These are phyloP conservation scores for Cantharis nigra DNA, from an alignment of 2,888 invertebrate genomes.

Conservation along the genomic window DNA sequence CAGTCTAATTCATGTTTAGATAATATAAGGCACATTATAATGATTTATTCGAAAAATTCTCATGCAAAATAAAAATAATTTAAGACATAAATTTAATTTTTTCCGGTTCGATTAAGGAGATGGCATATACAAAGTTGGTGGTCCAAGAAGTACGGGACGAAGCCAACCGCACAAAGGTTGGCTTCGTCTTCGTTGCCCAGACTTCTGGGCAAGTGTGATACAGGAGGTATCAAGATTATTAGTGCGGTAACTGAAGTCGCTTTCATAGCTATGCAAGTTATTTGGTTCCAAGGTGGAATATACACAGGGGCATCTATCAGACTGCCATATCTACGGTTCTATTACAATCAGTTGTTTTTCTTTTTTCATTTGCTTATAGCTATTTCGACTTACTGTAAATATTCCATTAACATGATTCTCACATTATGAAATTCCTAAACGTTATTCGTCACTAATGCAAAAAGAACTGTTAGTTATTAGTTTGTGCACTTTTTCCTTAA, in stretches of 20 bases:
- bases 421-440: not conserved
- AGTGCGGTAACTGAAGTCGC: conserved; percentile 22
- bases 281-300: conserved; percentile 36
- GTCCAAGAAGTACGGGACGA: conserved; percentile 29
- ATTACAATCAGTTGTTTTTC: conserved; percentile 29
- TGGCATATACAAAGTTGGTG: conserved; percentile 33
- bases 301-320: conserved; percentile 31
- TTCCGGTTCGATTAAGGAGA: not conserved
- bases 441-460: not conserved
- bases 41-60: not conserved
- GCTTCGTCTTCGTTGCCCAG: too few relatives aligned
- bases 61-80: not conserved
- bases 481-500: not conserved
- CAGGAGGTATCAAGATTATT: conserved; percentile 26
- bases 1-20: not conserved
- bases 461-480: not conserved
- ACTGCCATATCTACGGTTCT: conserved; percentile 32
- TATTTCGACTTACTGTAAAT: not conserved
- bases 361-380: not conserved
- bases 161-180: not conserved
- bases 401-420: not conserved
- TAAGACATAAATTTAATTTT: not conserved
- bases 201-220: conserved; percentile 16
- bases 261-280: conserved; percentile 31
- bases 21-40: not conserved